Evolutionary conservation across 2,888 invertebrate genomes (phyloP).

Genomic region (Rutpela maculata): DNA sequence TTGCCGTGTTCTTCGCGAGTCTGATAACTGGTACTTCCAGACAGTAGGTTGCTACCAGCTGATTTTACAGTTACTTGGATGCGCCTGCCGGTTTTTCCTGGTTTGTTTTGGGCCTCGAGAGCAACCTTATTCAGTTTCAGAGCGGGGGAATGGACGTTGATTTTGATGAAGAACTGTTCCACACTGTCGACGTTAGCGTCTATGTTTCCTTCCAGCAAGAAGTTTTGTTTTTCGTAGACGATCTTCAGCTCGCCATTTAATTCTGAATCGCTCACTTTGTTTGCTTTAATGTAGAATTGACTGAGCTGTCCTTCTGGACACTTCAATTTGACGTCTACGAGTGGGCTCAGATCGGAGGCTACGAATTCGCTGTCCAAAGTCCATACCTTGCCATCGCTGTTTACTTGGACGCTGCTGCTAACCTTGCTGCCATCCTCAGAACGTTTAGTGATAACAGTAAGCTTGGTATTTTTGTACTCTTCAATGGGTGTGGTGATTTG

Average conservation of each 20-base stretch:
- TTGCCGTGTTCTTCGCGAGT: slow-evolving; percentile 84
- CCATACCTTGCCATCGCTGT: slow-evolving; percentile 79
- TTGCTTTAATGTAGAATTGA: slow-evolving; percentile 73
- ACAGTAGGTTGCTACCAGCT: slow-evolving; percentile 80
- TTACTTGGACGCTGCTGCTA: slow-evolving; percentile 73
- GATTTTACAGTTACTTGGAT: slow-evolving; percentile 81
- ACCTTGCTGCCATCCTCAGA: slow-evolving; percentile 63
- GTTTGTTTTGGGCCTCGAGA: slow-evolving; percentile 79
- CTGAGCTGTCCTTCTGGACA: slow-evolving; percentile 74
- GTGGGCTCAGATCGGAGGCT: slow-evolving; percentile 76
- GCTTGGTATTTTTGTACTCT: slow-evolving; percentile 60
- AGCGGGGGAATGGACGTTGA: slow-evolving; percentile 79
- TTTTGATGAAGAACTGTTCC: slow-evolving; percentile 80
- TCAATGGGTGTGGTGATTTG: slow-evolving; percentile 75
- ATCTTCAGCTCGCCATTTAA: slow-evolving; percentile 77
- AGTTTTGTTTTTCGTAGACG: slow-evolving; percentile 66
- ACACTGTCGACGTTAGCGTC: slow-evolving; percentile 78
- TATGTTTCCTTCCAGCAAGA: slow-evolving; percentile 76
- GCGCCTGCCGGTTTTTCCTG: slow-evolving; percentile 77
- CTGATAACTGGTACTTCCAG: slow-evolving; percentile 84
- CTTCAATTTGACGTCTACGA: slow-evolving; percentile 76
- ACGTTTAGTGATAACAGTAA: slow-evolving; percentile 72
- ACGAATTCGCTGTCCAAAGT: slow-evolving; percentile 76
- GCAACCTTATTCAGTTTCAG: slow-evolving; percentile 81
- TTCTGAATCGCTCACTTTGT: slow-evolving; percentile 76